Base-by-base conservation (phyloP, 1,140 invertebrate species). In the Sinonovacula constricta region DNA sequence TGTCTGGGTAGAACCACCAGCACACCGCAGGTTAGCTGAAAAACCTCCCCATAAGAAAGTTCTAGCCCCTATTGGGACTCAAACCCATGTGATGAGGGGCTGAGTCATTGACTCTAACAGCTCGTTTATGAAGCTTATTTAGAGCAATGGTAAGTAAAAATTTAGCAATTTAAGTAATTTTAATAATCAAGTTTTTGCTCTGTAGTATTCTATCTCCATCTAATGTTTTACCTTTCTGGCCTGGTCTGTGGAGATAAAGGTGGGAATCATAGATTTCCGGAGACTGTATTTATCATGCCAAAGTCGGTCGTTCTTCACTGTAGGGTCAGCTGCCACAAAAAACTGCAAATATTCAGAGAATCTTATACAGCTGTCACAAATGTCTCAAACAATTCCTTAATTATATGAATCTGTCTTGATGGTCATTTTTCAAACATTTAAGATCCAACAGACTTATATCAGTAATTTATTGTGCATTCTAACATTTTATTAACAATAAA, bases 251-350 rank as follows among this genome's bases (percentile, higher is more conserved):
- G 86, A 88, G 5, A 93, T 88, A 81, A 92, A 93, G 22, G 90
- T 89, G 22, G 92, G 92, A 24, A 93, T 91, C 91, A 92, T 91
- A 3, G 90, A 87, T 86, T 92, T 94, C 92, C 95, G 93, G 15
- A 98, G 93, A 85, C 94, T 94, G 90, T 97, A 99, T 89, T 98
- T 98, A 85, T 98, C 96, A 88, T 97, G 95, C 97, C 97, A 99
- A 85, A 98, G 93, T 77, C 95, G 93, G 84, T 97, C 96, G 24
- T 95, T 94, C 2, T 94, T 93, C 33, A 96, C 95, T 51, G 95
- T 94, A 57, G 93, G 93, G 82, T 97, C 93, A 24, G 95, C 94
- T 85, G 97, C 95, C 79, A 99, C 96, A 90, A 98, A 98, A 91
- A 98, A 98, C 92, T 90, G 80, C 54, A 86, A 81, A 39, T 59